Evolutionary conservation across 2,888 invertebrate genomes (phyloP).

Genomic region (Philereme vetulata): DNA sequence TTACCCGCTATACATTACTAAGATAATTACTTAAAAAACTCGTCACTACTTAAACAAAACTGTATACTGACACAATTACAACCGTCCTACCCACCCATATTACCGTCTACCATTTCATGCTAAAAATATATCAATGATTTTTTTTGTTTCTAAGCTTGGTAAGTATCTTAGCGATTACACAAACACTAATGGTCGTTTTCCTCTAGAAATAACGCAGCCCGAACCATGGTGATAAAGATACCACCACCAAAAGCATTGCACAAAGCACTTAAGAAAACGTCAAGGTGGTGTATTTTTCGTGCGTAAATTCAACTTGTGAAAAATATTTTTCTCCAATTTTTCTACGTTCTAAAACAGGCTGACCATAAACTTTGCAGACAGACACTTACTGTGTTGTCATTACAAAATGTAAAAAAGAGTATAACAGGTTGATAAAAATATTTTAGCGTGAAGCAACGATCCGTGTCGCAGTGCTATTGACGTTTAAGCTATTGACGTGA

Average conservation of each 20-base stretch:
- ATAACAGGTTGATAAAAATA: conserved; percentile 8
- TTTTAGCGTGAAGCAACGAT: conserved; percentile 5
- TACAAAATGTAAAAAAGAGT: neutral
- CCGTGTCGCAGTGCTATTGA: conserved; percentile 9
- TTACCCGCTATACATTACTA: no score
- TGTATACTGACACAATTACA: no score
- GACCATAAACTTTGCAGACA: neutral
- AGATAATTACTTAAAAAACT: no score
- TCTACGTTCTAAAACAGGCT: neutral
- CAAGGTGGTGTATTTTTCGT: neutral
- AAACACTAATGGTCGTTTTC: neutral
- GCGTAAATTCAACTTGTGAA: neutral
- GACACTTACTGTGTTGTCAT: neutral
- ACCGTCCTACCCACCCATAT: no score
- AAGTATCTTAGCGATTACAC: no score
- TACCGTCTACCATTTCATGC: no score
- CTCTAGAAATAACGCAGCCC: neutral
- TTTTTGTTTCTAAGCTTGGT: no score
- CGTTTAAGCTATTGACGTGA: conserved; percentile 7
- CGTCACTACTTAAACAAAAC: no score
- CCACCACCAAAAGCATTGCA: neutral
- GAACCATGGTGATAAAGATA: neutral
- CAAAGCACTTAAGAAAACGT: neutral
- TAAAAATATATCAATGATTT: no score
- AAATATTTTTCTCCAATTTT: neutral